Evolutionary conservation across 2,113 vertebrate genomes (phyloP).

Genomic region (Dissostichus mawsoni): DNA sequence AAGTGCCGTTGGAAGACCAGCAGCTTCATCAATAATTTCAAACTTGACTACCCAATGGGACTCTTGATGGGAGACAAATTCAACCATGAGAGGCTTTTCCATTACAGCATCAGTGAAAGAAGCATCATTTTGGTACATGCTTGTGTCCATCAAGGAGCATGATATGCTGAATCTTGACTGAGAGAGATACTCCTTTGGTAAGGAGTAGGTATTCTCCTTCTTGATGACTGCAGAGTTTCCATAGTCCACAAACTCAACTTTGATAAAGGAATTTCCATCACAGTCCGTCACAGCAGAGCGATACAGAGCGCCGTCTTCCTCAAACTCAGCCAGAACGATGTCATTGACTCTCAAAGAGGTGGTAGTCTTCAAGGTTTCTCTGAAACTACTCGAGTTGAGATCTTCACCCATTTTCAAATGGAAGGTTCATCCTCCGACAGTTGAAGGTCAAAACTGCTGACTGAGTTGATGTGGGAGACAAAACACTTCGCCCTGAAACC

Average conservation of each 20-base stretch:
- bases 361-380: conserved; percentile 35
- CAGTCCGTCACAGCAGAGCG: conserved; percentile 83
- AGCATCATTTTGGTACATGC: conserved; percentile 48
- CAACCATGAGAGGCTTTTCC: conserved; percentile 81
- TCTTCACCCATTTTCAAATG: conserved; percentile 82
- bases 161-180: conserved; percentile 83
- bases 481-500: conserved; percentile 79
- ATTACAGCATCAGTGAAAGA: conserved; percentile 76
- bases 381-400: conserved; percentile 76
- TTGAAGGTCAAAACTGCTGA: conserved; percentile 86
- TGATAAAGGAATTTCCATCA: conserved; percentile 59
- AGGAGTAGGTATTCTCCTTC: conserved; percentile 77
- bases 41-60: conserved; percentile 85
- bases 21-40: conserved; percentile 65
- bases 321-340: conserved; percentile 81
- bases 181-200: conserved; percentile 79
- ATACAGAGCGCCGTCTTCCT: conserved; percentile 82
- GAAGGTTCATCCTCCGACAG: conserved; percentile 83
- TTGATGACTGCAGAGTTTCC: conserved; percentile 83
- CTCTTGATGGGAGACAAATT: conserved; percentile 82
- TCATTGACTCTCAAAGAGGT: conserved; percentile 66
- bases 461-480: conserved; percentile 79
- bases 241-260: conserved; percentile 92
- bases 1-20: not conserved
- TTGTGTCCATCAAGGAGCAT: conserved; percentile 81